Percentiles rank a stretch among this genome's conserved stretches.
These are phyloP conservation scores for Palaemon carinicauda DNA, from an alignment of 1,140 invertebrate species.

Conservation along the genomic window DNA sequence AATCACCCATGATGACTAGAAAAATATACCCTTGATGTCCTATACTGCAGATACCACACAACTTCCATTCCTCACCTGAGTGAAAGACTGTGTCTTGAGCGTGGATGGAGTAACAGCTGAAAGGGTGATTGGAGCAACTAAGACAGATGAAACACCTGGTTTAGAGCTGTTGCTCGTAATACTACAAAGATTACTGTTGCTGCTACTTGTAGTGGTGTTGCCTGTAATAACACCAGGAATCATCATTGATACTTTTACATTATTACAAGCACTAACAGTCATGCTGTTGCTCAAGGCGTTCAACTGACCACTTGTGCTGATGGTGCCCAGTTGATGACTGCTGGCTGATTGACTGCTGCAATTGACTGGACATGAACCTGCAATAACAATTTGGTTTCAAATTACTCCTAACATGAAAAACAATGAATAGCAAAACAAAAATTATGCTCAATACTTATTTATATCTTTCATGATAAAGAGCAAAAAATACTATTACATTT, in stretches of 20 bases:
- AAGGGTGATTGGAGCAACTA: constrained; percentile 27
- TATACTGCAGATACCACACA: no score
- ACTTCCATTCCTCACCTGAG: neutral
- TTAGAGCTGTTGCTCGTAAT: constrained; percentile 29
- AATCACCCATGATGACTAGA: no score
- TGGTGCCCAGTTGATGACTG: neutral
- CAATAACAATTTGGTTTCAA: no score
- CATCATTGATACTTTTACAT: constrained; percentile 12
- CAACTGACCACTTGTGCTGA: neutral
- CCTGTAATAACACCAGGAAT: constrained; percentile 34
- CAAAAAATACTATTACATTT: no score
- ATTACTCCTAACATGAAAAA: neutral
- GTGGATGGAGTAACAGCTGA: constrained; percentile 32
- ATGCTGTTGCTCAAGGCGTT: constrained; percentile 9
- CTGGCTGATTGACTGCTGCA: neutral
- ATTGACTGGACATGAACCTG: constrained; percentile 10
- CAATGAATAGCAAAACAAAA: neutral
- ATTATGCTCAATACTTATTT: no score
- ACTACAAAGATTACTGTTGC: constrained; percentile 15
- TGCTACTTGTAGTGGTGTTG: constrained; percentile 12
- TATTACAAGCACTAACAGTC: constrained; percentile 3
- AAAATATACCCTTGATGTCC: no score
- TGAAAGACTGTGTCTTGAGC: constrained; percentile 13
- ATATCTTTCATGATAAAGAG: no score
- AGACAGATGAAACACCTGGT: constrained; percentile 22